Base-by-base conservation (phyloP, 2,113 vertebrate species). In the Peromyscus polionotus region DNA sequence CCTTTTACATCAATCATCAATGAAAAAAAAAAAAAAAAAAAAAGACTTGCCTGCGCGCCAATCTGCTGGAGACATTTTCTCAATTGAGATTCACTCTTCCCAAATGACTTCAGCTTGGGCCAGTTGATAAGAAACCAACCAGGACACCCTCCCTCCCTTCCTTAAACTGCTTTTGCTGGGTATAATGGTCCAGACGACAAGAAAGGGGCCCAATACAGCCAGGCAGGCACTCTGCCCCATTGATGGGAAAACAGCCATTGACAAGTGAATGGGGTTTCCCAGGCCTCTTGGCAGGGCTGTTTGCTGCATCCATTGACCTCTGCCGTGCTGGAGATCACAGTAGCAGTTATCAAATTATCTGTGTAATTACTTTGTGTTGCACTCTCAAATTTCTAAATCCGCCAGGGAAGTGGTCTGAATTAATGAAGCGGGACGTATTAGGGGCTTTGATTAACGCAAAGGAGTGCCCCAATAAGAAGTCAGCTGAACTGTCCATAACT, bases 401-500 rank as follows among this genome's bases (percentile, higher is more conserved):
- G 39, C 19, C 39, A 20, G 73, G 88, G 90, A 93, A 59, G 59
- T 67, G 90, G 73, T 26, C 4, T 7, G 28, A 33, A 28, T 3
- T 3, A 39, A 42, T 57, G 54, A 51, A n/a, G 59, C 13, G 11
- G 28, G 39, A 68, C 28, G 4, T 16, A 6, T 12, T 22, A 68
- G 31, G 36, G 4, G 45, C 48, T 4, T 59, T 48, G 26, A 12
- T 75, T 36, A 72, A 76, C 36, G 42, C 31, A 45, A 42, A 17
- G 10, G 5, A 7, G 4, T 3, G 24, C 20, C 22, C 36, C 81
- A 19, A 2, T 24, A 16, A 57, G 13, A 31, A 12, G 24, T 42
- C 4, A 31, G 28, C 31, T 22, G 26, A 12, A 67, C 42, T 17
- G 7, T 3, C 24, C 5, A 11, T 3, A 7, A 4, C 3, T 42